A percentile compares a stretch with the other conserved stretches of the same genome.
Evolutionary conservation across 2,888 invertebrate species (phyloP).

Genomic region (Meganola albula): DNA sequence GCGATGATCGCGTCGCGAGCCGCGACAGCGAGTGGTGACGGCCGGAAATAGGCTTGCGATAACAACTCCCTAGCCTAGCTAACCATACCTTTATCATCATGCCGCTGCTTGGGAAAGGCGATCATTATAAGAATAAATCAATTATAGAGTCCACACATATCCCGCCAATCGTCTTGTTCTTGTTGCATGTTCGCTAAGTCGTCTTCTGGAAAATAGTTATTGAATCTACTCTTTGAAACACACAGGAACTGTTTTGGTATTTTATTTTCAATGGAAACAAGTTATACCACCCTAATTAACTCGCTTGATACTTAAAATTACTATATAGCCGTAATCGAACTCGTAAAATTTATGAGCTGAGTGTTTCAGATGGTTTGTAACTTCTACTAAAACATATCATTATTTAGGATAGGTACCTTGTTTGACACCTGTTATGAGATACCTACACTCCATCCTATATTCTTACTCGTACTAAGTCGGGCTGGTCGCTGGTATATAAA

Average conservation of each 20-base stretch:
- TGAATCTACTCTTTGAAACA: too few species aligned
- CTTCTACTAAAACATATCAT: too few species aligned
- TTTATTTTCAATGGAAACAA: too few species aligned
- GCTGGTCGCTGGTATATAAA: too few species aligned
- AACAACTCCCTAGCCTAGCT: constrained; percentile 67
- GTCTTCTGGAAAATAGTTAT: constrained; percentile 31
- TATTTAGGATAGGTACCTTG: too few species aligned
- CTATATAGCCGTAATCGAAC: constrained; percentile 38
- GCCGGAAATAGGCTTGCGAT: constrained; percentile 74
- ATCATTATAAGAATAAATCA: constrained; percentile 72
- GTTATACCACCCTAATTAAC: constrained; percentile 48
- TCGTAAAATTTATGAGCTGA: too few species aligned
- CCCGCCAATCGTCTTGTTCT: constrained; percentile 37
- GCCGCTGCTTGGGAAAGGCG: constrained; percentile 63
- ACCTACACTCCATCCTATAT: too few species aligned
- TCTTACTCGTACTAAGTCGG: too few species aligned
- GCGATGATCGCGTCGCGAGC: constrained; percentile 61
- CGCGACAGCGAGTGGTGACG: constrained; percentile 61
- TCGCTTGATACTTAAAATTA: constrained; percentile 37
- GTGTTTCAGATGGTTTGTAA: too few species aligned
- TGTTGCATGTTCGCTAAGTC: constrained; percentile 34
- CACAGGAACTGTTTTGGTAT: too few species aligned
- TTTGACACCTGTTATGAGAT: too few species aligned
- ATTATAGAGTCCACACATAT: constrained; percentile 45
- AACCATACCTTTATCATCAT: constrained; percentile 62